A percentile compares a stretch with the other conserved stretches of the same genome.
Conservation (phyloP, 2,113 vertebrate genomes). For the Puntigrus tetrazona region DNA sequence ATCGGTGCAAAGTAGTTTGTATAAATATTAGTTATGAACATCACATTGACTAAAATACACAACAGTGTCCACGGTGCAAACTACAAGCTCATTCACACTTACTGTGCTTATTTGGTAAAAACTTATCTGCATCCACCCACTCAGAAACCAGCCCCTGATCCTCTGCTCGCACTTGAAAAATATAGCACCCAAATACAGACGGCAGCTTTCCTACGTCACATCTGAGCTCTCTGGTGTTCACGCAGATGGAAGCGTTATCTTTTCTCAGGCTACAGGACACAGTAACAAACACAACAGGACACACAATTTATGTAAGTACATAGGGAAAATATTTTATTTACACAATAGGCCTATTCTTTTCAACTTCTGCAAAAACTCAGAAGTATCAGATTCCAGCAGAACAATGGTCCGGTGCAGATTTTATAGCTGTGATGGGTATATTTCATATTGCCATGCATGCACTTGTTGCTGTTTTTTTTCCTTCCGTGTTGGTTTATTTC, state of each 20-base stretch:
- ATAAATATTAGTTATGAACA: not conserved
- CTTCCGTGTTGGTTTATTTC: not conserved
- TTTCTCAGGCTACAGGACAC: not conserved
- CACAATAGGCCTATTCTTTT: conserved; percentile 6
- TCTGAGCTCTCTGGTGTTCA: conserved; percentile 21
- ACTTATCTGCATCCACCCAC: not conserved
- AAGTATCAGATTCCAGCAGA: conserved; percentile 1
- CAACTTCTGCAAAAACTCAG: conserved; percentile 13
- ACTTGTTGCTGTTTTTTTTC: not conserved
- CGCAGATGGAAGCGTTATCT: not conserved
- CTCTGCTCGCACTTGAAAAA: conserved; percentile 35
- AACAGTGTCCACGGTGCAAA: not conserved
- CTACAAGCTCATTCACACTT: not conserved
- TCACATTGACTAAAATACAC: not conserved
- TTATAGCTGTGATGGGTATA: not conserved
- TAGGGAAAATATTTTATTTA: not conserved
- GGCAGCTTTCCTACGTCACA: conserved; percentile 21
- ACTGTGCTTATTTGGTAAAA: not conserved
- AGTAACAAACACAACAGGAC: not conserved
- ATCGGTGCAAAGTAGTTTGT: not conserved
- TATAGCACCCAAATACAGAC: not conserved
- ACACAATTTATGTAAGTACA: not conserved
- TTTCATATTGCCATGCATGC: not conserved
- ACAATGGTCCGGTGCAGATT: not conserved
- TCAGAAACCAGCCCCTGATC: not conserved